Base-by-base conservation (phyloP, 2,797 vertebrate species). In the Glossophaga mutica region DNA sequence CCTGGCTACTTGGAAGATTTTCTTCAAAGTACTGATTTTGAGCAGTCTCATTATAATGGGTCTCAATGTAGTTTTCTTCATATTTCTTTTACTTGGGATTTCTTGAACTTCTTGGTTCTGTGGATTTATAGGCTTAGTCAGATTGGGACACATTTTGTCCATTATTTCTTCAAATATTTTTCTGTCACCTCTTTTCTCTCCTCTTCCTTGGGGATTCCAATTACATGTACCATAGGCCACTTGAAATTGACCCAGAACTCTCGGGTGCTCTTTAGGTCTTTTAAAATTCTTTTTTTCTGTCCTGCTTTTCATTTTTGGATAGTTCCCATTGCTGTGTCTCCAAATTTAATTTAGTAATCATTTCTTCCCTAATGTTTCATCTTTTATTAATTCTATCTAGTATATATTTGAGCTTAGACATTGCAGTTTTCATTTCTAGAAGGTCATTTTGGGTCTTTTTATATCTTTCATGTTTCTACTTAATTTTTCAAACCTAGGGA, bases 31-130 rank as follows among this genome's bases (percentile, higher is more conserved):
- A 44, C 59, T 94, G 79, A 55, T 77, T 91, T 71, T 71, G 79
- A 94, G 42, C 50, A 87, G 12, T 85, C 93, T 84, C 46, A 73
- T 73, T 83, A 24, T 48, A 50, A 42, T 50, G 5, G 85, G 4
- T 88, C 18, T 95, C 6, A 42, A 0, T 44, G 4, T 57, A 21
- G 12, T 46, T 50, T 90, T 90, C 55, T 85, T 91, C 24, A 29
- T 76, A 39, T 86, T 73, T 94, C 29, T 87, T 94, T 89, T 39
- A 67, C 55, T 83, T 94, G 42, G 3, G 21, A 78, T 95, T 96
- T 57, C 42, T 82, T 92, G 55, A 77, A 21, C 34, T 68, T 82
- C 32, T 94, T 90, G 76, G 39, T 86, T 94, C 48, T 86, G 6
- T 88, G 32, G 39, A 71, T 91, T 84, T 77, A 24, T 44, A 57